These are phyloP conservation scores for Leucopsar rothschildi DNA, from an alignment of 2,113 vertebrate genomes.

Conservation along the genomic window DNA sequence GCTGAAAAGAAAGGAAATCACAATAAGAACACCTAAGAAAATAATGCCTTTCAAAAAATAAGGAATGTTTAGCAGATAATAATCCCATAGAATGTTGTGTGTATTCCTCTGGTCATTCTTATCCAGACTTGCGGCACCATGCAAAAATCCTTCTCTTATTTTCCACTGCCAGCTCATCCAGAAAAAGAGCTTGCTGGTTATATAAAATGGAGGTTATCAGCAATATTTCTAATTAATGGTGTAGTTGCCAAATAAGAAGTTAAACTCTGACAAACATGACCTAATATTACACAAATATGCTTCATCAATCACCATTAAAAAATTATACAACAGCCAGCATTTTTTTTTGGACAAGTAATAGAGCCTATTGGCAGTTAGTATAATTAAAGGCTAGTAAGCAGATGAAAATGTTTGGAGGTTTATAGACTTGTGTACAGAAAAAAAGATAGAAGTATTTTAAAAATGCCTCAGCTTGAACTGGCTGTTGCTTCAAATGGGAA, in stretches of 20 bases:
- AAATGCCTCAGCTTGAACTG: background rate
- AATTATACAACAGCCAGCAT: slow-evolving; percentile 49
- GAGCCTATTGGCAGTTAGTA: slow-evolving; percentile 55
- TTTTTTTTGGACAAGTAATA: slow-evolving; percentile 61
- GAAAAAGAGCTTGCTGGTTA: slow-evolving; percentile 68
- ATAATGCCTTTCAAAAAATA: background rate
- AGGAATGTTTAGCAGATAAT: background rate
- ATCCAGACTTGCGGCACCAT: slow-evolving; percentile 49
- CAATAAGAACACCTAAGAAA: background rate
- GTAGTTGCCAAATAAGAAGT: slow-evolving; percentile 67
- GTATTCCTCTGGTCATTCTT: slow-evolving; percentile 27
- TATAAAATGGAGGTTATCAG: slow-evolving; percentile 71
- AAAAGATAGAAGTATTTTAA: background rate
- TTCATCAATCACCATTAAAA: slow-evolving; percentile 63
- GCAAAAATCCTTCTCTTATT: slow-evolving; percentile 48
- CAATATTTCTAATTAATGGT: slow-evolving; percentile 71
- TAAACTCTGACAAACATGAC: slow-evolving; percentile 64
- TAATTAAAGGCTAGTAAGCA: slow-evolving; percentile 69
- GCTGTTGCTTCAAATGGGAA: background rate
- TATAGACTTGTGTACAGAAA: background rate
- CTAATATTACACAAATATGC: slow-evolving; percentile 62
- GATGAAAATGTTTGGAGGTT: slow-evolving; percentile 60
- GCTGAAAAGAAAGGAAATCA: background rate
- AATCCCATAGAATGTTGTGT: background rate
- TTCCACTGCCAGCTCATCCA: slow-evolving; percentile 34